These are phyloP conservation scores for Novumbra hubbsi DNA, from an alignment of 2,797 vertebrate species.

Conservation along the genomic window DNA sequence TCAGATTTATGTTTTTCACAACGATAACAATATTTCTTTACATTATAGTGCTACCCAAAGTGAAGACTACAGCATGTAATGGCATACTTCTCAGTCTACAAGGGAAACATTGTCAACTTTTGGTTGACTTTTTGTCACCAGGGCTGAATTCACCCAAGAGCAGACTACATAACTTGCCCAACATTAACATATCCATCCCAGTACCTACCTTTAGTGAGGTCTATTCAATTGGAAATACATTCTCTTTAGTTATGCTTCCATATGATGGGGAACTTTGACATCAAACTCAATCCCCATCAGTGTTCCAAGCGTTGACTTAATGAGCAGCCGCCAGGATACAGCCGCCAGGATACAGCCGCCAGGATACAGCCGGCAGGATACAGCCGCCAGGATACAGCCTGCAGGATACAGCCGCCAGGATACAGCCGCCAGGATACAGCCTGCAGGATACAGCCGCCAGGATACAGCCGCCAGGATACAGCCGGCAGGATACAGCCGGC, in stretches of 20 bases:
- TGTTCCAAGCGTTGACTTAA: constrained; percentile 45
- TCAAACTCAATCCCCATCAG: constrained; percentile 33
- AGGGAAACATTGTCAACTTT: constrained; percentile 83
- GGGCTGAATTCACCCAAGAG: constrained; percentile 92
- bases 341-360: constrained; percentile 30
- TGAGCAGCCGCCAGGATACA: constrained; percentile 40
- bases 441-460: too few relatives aligned
- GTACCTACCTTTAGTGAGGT: constrained; percentile 87
- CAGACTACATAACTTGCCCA: constrained; percentile 89
- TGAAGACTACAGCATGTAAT: constrained; percentile 90
- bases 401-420: too few relatives aligned
- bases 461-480: constrained; percentile 29
- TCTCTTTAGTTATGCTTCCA: constrained; percentile 21
- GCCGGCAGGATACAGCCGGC: constrained; percentile 35
- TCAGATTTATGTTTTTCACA: neutral
- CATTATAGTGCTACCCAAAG: constrained; percentile 71
- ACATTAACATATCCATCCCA: constrained; percentile 93
- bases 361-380: constrained; percentile 14
- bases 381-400: constrained; percentile 28
- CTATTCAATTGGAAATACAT: neutral
- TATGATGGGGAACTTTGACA: constrained; percentile 25
- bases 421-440: constrained; percentile 28
- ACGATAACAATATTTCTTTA: neutral
- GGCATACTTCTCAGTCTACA: constrained; percentile 81
- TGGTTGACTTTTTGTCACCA: constrained; percentile 92